These are phyloP conservation scores for Lipotes vexillifer DNA, from an alignment of 2,113 vertebrate genomes.

Conservation along the genomic window DNA sequence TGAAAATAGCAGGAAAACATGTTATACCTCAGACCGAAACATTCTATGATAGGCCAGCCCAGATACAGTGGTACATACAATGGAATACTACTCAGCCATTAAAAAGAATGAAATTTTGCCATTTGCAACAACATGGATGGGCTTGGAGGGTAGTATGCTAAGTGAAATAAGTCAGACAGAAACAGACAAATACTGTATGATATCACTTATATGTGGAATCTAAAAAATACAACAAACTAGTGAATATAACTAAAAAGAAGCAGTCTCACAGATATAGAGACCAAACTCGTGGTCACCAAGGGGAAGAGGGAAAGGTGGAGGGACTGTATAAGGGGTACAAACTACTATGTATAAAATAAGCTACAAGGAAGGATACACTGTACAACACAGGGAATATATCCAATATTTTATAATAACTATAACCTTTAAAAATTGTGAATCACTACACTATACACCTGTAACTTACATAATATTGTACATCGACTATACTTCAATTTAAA, in stretches of 20 bases:
- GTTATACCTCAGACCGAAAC: neutral
- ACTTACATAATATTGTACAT: neutral
- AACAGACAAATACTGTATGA: neutral
- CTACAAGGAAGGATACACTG: neutral
- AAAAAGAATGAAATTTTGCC: neutral
- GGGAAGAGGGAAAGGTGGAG: neutral
- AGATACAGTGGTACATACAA: neutral
- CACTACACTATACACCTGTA: neutral
- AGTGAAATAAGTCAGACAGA: neutral
- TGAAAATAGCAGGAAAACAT: neutral
- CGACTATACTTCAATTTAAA: neutral
- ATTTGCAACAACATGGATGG: neutral
- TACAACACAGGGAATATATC: neutral
- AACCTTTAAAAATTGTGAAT: neutral
- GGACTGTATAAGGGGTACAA: neutral
- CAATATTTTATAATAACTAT: neutral
- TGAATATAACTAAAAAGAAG: neutral
- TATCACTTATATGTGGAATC: neutral
- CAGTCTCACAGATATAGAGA: neutral
- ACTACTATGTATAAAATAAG: neutral
- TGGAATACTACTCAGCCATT: neutral
- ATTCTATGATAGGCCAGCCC: neutral
- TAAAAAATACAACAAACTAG: neutral
- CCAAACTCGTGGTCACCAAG: neutral
- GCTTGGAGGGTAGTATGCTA: neutral